These are phyloP conservation scores for Girardia tigrina DNA, from an alignment of 2,888 invertebrate species.

Conservation along the genomic window DNA sequence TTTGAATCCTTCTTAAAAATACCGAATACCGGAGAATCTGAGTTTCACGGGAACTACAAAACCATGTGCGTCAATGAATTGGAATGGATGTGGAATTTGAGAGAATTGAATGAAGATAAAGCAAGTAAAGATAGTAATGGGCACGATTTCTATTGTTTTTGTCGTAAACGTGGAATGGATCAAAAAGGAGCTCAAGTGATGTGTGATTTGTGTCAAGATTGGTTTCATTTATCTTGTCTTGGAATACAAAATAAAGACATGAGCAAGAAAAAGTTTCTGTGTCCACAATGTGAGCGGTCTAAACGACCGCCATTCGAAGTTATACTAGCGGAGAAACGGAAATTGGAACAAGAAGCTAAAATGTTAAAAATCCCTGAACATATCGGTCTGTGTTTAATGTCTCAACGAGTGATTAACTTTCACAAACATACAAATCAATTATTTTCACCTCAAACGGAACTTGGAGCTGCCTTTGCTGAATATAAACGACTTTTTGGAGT, in stretches of 20 bases:
- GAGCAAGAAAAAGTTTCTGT: conserved; percentile 56
- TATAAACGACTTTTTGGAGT: background rate
- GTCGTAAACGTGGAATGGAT: conserved; percentile 43
- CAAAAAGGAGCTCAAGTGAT: conserved; percentile 62
- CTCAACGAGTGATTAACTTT: background rate
- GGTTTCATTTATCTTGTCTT: conserved; percentile 61
- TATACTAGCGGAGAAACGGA: background rate
- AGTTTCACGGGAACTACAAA: background rate
- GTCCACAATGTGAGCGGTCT: conserved; percentile 73
- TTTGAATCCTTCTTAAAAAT: background rate
- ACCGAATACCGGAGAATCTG: background rate
- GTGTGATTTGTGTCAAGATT: conserved; percentile 83
- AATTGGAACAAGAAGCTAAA: background rate
- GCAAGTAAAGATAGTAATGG: conserved; percentile 39
- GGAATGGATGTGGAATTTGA: conserved; percentile 2
- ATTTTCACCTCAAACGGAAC: conserved; percentile 12
- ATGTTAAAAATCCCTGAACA: conserved; percentile 9
- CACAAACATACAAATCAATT: conserved; percentile 8
- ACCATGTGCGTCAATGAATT: conserved; percentile 16
- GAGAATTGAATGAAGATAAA: conserved; percentile 14
- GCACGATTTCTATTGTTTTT: conserved; percentile 42
- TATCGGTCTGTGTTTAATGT: background rate
- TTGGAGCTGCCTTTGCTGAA: background rate
- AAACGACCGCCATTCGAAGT: conserved; percentile 59
- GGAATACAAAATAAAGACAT: conserved; percentile 45